Evolutionary conservation across 2,797 vertebrate genomes (phyloP).

Genomic region (Poecile montanus): DNA sequence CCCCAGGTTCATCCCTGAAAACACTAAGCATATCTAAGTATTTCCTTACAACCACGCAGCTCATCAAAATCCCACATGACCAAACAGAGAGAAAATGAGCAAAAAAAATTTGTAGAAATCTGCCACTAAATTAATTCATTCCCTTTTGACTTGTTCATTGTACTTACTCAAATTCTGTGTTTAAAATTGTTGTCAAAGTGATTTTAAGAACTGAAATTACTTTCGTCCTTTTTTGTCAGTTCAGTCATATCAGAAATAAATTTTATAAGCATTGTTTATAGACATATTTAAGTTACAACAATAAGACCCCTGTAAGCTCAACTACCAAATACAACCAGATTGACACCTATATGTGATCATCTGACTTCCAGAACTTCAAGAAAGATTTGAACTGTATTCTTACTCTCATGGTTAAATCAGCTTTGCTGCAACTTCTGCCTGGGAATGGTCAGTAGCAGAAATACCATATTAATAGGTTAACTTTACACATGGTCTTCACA

Average conservation of each 20-base stretch:
- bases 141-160: background rate
- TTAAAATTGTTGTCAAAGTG: background rate
- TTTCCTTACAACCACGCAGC: background rate
- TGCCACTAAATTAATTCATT: background rate
- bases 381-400: background rate
- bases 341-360: background rate
- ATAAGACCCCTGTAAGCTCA: background rate
- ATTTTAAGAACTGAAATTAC: background rate
- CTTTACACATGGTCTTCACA: background rate
- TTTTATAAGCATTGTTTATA: background rate
- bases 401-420: background rate
- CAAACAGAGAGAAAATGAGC: background rate
- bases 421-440: background rate
- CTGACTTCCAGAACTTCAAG: background rate
- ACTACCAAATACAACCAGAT: background rate
- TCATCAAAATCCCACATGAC: background rate
- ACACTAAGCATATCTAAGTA: background rate
- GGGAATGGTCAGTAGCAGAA: background rate
- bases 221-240: background rate
- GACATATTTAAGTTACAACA: background rate
- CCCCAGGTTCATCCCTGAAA: background rate
- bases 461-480: background rate
- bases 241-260: background rate
- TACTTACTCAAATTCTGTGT: background rate
- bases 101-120: background rate